phyloP scores from a whole-genome alignment of 2,888 invertebrate genomes.

The Cryptophagus acutangulus region DNA sequence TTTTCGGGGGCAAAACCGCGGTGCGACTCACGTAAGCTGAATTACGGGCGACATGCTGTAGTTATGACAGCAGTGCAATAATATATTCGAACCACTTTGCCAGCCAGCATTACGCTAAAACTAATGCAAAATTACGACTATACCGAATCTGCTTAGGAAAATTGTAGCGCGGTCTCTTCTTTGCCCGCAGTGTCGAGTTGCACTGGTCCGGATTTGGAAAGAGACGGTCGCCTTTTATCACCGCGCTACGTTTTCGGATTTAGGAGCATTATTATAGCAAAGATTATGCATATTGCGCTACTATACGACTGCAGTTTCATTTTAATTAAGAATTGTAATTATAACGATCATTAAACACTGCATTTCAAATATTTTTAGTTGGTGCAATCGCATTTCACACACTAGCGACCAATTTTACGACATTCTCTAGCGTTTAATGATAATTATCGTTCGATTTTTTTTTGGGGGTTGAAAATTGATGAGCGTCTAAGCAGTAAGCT shows the following conservation, averaged over 20 bases:
- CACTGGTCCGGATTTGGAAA: background rate
- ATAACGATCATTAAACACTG: conserved; percentile 17
- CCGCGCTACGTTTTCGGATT: conserved; percentile 23
- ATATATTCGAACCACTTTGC: conserved; percentile 28
- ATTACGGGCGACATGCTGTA: conserved; percentile 32
- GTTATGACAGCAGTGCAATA: conserved; percentile 26
- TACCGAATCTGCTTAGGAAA: conserved; percentile 14
- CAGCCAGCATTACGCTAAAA: conserved; percentile 31
- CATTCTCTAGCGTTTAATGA: no score
- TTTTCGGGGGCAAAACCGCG: no score
- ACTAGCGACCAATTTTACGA: background rate
- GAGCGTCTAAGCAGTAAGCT: no score
- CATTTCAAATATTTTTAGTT: background rate
- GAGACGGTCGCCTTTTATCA: conserved; percentile 8
- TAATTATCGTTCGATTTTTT: no score
- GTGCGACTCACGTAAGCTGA: conserved; percentile 23
- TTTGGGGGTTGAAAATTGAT: no score
- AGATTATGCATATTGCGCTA: conserved; percentile 33
- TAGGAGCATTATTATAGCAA: conserved; percentile 28
- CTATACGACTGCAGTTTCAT: conserved; percentile 31
- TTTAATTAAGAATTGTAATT: conserved; percentile 35
- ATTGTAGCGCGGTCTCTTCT: conserved; percentile 4
- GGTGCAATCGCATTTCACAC: background rate
- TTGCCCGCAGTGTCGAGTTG: background rate
- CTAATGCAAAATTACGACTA: conserved; percentile 36